phyloP scores from a whole-genome alignment of 2,113 vertebrate genomes.

The Cisticola juncidis region DNA sequence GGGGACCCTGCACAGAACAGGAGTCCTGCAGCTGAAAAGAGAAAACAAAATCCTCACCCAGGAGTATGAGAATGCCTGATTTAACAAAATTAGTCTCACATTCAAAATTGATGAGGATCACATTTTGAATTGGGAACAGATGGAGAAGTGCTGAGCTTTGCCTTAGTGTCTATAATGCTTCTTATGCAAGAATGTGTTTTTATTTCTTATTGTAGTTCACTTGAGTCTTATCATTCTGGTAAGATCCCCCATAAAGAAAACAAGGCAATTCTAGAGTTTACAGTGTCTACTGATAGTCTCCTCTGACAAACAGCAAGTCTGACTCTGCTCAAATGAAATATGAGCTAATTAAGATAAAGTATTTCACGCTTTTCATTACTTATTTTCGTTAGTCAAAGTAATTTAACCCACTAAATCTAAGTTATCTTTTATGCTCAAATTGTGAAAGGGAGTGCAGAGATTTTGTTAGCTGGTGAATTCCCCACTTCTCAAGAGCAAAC shows the following conservation, averaged over 20 bases:
- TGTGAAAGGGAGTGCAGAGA: neutral
- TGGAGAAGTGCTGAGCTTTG: conserved; percentile 75
- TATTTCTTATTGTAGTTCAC: conserved; percentile 68
- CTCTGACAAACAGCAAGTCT: neutral
- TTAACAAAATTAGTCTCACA: conserved; percentile 61
- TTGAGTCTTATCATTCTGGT: conserved; percentile 51
- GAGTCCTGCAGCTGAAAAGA: conserved; percentile 43
- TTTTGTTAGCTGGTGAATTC: neutral
- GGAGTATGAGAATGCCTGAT: conserved; percentile 41
- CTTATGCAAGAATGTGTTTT: conserved; percentile 69
- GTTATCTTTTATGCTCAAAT: neutral
- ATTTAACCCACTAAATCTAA: neutral
- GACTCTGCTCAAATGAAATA: conserved; percentile 26
- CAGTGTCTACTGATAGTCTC: neutral
- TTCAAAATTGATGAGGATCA: conserved; percentile 70
- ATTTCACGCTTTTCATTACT: neutral
- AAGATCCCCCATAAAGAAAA: conserved; percentile 60
- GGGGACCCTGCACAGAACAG: neutral
- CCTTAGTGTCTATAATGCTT: conserved; percentile 64
- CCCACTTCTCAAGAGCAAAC: neutral
- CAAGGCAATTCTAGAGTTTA: neutral
- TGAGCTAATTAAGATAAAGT: conserved; percentile 51
- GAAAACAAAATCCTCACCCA: conserved; percentile 14
- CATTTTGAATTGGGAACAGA: conserved; percentile 74
- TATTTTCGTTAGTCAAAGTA: conserved; percentile 8